Evolutionary conservation across 2,113 vertebrate species (phyloP).

Genomic region (Azemiops feae): DNA sequence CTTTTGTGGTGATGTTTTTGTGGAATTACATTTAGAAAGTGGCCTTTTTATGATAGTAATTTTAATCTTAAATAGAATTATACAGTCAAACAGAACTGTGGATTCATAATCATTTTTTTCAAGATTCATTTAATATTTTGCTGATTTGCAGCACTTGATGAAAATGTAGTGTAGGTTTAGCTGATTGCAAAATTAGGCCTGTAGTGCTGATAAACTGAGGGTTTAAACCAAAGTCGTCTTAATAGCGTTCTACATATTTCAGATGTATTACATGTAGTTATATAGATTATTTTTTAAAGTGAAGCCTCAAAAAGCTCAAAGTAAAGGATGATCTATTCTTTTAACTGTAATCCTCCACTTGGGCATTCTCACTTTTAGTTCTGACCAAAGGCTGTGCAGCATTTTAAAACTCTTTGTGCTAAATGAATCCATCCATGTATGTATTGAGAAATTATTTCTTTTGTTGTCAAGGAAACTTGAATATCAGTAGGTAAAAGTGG

Average conservation of each 20-base stretch:
- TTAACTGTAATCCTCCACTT: conserved; percentile 65
- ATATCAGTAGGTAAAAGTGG: conserved; percentile 43
- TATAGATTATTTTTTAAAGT: conserved; percentile 54
- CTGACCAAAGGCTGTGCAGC: conserved; percentile 53
- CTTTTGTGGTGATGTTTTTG: conserved; percentile 89
- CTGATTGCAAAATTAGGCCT: conserved; percentile 80
- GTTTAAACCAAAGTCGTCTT: conserved; percentile 69
- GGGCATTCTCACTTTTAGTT: conserved; percentile 63
- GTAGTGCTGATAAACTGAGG: conserved; percentile 71
- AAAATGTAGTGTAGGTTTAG: conserved; percentile 84
- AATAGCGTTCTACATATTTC: conserved; percentile 61
- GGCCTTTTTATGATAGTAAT: conserved; percentile 98
- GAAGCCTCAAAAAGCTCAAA: conserved; percentile 57
- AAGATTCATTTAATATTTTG: conserved; percentile 88
- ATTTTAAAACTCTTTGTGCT: conserved; percentile 60
- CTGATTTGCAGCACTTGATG: conserved; percentile 88
- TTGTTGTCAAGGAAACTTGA: conserved; percentile 55
- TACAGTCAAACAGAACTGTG: conserved; percentile 88
- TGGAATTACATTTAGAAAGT: conserved; percentile 98
- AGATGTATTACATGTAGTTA: conserved; percentile 56
- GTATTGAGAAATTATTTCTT: conserved; percentile 55
- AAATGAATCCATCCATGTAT: conserved; percentile 53
- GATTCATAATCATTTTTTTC: conserved; percentile 86
- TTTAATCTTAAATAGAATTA: conserved; percentile 99
- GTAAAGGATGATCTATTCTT: conserved; percentile 65